Conservation (phyloP, 1,140 invertebrate genomes). For the Steinernema feltiae region DNA sequence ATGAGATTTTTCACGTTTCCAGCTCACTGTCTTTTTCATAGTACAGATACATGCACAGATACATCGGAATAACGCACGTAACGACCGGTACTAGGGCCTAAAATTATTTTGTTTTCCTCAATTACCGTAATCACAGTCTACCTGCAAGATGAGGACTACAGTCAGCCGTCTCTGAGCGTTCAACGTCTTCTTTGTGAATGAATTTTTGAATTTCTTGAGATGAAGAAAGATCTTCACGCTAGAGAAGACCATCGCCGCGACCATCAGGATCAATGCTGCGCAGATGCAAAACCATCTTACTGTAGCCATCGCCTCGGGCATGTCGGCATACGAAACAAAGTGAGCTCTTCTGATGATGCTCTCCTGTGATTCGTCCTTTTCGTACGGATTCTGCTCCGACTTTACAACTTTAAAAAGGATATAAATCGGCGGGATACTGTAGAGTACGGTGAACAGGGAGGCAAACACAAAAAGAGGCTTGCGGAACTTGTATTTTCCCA, state of each 20-base stretch:
- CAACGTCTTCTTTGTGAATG: neutral
- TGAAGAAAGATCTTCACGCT: neutral
- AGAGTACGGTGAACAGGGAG: neutral
- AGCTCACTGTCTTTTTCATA: neutral
- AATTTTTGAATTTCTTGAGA: neutral
- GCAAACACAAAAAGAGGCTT: neutral
- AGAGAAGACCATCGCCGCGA: neutral
- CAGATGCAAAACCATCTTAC: neutral
- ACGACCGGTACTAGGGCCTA: too few relatives aligned
- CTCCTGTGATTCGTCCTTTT: neutral
- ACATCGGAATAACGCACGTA: neutral
- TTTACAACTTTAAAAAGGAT: neutral
- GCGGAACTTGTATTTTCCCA: neutral
- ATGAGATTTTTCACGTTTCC: neutral
- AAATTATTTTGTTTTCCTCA: too few relatives aligned
- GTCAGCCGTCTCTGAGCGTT: neutral
- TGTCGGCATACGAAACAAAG: neutral
- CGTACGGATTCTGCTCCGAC: neutral
- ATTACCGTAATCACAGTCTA: too few relatives aligned
- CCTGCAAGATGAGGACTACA: neutral
- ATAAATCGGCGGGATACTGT: neutral
- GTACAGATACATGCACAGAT: neutral
- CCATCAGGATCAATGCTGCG: neutral
- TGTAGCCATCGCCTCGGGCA: neutral
- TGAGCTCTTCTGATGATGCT: neutral